Evolutionary conservation across 1,140 invertebrate species (phyloP).

Genomic region (Lithobius niger): DNA sequence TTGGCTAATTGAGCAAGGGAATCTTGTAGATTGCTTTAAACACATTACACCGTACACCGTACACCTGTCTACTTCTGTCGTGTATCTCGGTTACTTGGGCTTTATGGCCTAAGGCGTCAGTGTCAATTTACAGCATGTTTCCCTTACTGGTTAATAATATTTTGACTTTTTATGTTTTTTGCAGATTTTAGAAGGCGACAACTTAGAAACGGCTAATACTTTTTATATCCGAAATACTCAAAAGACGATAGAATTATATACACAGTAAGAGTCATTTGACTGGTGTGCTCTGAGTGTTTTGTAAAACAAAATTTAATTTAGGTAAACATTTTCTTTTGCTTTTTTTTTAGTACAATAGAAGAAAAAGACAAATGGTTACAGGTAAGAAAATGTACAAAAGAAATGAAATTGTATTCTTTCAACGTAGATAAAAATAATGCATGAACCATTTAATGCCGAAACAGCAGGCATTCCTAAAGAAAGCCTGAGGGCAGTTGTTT

Average conservation of each 20-base stretch:
- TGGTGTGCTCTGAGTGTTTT: not conserved
- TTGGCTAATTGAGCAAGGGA: no score
- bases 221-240: constrained; percentile 44
- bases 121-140: no score
- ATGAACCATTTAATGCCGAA: no score
- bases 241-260: constrained; percentile 41
- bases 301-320: constrained; percentile 1
- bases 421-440: no score
- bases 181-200: constrained; percentile 41
- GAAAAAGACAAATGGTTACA: constrained; percentile 39
- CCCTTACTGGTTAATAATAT: no score
- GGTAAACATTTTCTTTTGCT: constrained; percentile 9
- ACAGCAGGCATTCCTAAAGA: no score
- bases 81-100: no score
- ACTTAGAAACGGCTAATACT: constrained; percentile 42
- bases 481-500: no score
- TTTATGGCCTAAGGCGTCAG: no score
- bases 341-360: constrained; percentile 30
- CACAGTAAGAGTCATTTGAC: constrained; percentile 33
- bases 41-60: no score
- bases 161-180: constrained; percentile 16
- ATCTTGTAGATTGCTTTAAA: no score
- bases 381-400: constrained; percentile 14
- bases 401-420: not conserved
- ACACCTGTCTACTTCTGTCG: no score